Base-by-base conservation (phyloP, 2,113 vertebrate genomes). In the Eulemur macaco region DNA sequence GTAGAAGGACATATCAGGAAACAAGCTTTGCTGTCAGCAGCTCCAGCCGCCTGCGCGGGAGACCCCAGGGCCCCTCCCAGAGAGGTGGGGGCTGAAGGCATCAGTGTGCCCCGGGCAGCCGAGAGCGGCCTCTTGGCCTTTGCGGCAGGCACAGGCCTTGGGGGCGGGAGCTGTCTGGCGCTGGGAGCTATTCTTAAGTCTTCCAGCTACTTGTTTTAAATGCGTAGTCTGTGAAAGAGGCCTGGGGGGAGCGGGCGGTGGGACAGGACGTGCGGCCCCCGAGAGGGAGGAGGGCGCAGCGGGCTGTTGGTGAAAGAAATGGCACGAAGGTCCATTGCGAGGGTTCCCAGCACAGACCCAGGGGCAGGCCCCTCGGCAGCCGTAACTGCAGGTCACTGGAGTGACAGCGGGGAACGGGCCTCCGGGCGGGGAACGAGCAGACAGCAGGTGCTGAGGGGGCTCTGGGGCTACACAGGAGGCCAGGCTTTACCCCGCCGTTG, bases 211-310 rank as follows among this genome's bases (percentile, higher is more conserved):
- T 78, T 37, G 73, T 54, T n/a, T 54, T 71, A 85, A 60, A 52
- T 15, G 37, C 9, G 25, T 18, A 37, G 3, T 60, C 9, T 60
- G 58, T 60, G 56, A n/a, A 73, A 54, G 37, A 54, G 37, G 3
- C 25, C 23, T 5, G 34, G 34, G 2, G 4, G 52, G 20, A 50
- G 9, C 45, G 1, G 23, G 1, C 1, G 0, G 12, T 5, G 87
- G 37, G 58, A 25, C 6, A 21, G 63, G 37, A 5, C 13, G 39
- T 8, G 20, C 39, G 42, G 68, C 39, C 52, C 47, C 50, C 39
- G 6, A 0, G 8, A 21, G n/a, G 29, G 94, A 18, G 2, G 54
- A 45, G 76, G 25, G 78, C 25, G 1, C 5, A 25, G 8, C 5
- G 37, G 78, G 37, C 47, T 18, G 52, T 6, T 20, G 52, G 52